Base-by-base conservation (phyloP, 2,797 vertebrate genomes). In the Peromyscus eremicus region DNA sequence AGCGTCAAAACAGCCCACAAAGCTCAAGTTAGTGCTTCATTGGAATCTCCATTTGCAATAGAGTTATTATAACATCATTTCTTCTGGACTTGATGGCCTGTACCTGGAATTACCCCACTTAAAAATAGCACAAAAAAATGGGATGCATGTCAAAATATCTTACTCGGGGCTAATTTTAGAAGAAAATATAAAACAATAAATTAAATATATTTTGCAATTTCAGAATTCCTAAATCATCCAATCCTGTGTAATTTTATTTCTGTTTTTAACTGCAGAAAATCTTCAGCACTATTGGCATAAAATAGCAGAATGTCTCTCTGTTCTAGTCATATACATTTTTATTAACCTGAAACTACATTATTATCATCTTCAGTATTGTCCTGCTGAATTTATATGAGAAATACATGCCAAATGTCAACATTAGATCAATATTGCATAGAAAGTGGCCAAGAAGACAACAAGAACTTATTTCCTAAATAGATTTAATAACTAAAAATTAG, bases 1-100 rank as follows among this genome's bases (percentile, higher is more conserved):
- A 94, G 83, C 80, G 73, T 91, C 55, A 86, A 70, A 94, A 66
- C 40, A 85, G 32, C 55, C 46, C 27, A 52, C n/a, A 75, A 37
- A 95, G 10, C 14, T 94, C 89, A n/a, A 66, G 29, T 49, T 60
- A 87, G 0, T 87, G 49, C 8, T 66, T 93, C 66, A 77, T 46
- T 43, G 55, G 75, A 90, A 46, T 79, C 29, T 91, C 34, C 88
- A 13, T 68, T 60, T 83, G 16, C 37, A 96, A 40, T 40, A 25
- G 6, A 89, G 94, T 87, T 29, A 86, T 79, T 77, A 37, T 43
- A 57, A 70, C 55, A 40, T 10, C 19, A 77, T 96, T 75, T 96
- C 4, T 89, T 71, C 29, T 87, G 43, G 68, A 68, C 3, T 1
- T 37, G 17, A 64, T 64, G 37, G 73, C 23, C 49, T 93, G 49